A percentile compares a stretch with the other conserved stretches of the same genome.
Evolutionary conservation across 1,140 invertebrate species (phyloP).

Genomic region (Zophobas morio): DNA sequence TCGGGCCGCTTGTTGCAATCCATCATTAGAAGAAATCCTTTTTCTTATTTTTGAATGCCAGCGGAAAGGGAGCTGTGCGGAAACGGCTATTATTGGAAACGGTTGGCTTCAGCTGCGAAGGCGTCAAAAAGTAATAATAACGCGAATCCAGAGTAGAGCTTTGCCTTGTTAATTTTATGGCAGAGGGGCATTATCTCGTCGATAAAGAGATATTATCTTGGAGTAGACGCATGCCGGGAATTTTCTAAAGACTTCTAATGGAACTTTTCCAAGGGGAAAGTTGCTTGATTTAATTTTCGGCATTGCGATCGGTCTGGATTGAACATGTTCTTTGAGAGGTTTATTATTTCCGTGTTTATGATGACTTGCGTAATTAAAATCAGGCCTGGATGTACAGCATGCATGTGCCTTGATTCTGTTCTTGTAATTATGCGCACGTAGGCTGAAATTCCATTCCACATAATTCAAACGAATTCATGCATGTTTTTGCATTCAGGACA

Average conservation of each 20-base stretch:
- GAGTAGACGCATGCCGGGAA: conserved; percentile 5
- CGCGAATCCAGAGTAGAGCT: conserved; percentile 1
- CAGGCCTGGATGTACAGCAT: background rate
- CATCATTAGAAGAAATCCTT: conserved; percentile 9
- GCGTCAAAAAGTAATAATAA: conserved; percentile 36
- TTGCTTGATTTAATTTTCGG: background rate
- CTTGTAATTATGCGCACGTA: conserved; percentile 26
- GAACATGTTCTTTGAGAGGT: background rate
- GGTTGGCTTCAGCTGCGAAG: background rate
- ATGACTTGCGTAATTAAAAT: background rate
- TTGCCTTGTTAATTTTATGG: conserved; percentile 30
- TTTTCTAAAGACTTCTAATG: conserved; percentile 10
- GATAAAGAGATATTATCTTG: conserved; percentile 22
- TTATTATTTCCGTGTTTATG: background rate
- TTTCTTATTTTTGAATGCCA: background rate
- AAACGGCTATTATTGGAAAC: conserved; percentile 14
- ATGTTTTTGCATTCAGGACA: conserved; percentile 21
- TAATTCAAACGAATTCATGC: conserved; percentile 28
- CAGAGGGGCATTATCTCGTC: conserved; percentile 10
- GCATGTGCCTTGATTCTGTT: background rate
- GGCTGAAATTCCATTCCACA: conserved; percentile 18
- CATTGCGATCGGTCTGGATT: background rate
- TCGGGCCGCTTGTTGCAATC: background rate
- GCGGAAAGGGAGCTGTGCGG: background rate
- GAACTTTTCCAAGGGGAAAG: background rate